Conservation (phyloP, 2,888 invertebrate genomes). For the Heliconius hortense region DNA sequence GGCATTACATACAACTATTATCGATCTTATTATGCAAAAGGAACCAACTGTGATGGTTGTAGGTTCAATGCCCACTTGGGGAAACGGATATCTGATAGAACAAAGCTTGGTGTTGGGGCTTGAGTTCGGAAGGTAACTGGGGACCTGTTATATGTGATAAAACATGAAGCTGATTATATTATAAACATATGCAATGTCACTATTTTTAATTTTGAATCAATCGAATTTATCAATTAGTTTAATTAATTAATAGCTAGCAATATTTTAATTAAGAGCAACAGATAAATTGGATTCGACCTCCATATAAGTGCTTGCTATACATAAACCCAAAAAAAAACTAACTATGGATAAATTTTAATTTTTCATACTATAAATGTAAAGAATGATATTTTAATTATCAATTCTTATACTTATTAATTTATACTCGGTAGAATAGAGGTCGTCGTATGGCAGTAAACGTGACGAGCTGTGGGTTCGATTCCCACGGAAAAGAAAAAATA, state of each 20-base stretch:
- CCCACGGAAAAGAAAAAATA: not conserved
- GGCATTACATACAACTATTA: not conserved
- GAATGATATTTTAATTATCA: not conserved
- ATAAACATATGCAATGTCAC: not conserved
- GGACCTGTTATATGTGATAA: not conserved
- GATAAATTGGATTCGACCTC: not conserved
- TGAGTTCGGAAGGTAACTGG: too few relatives aligned
- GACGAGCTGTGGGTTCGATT: not conserved
- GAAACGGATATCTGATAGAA: too few relatives aligned
- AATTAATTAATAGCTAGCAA: not conserved
- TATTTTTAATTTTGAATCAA: not conserved
- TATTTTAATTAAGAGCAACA: slow-evolving; percentile 6
- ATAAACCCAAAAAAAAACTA: not conserved
- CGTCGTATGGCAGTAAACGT: not conserved
- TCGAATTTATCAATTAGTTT: not conserved
- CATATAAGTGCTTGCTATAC: not conserved
- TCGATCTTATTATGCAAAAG: not conserved
- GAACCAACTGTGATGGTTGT: not conserved
- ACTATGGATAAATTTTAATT: not conserved
- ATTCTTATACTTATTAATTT: not conserved
- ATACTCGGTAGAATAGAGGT: not conserved
- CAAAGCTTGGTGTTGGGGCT: too few relatives aligned
- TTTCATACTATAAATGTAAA: not conserved
- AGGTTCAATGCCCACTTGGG: too few relatives aligned
- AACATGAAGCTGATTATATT: not conserved